Evolutionary conservation across 2,797 vertebrate genomes (phyloP).

Genomic region (Galaxias olidus): DNA sequence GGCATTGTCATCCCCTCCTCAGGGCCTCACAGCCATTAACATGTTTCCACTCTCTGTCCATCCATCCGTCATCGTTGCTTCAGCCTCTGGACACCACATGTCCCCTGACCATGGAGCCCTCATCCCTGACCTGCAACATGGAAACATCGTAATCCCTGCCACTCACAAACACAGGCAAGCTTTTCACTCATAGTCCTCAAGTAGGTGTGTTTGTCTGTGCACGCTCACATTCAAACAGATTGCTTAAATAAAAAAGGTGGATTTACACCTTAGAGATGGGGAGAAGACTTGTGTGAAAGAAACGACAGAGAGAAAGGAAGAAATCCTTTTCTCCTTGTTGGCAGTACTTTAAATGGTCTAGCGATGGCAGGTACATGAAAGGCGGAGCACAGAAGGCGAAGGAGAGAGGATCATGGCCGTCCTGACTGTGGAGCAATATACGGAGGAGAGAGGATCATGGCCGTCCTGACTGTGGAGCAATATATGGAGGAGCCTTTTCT

Average conservation of each 20-base stretch:
- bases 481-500: no score
- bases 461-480: no score
- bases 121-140: conserved; percentile 9
- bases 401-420: no score
- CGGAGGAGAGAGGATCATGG: no score
- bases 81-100: conserved; percentile 9
- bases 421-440: no score
- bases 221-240: neutral
- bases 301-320: neutral
- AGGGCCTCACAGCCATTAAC: conserved; percentile 8
- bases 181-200: neutral
- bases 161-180: conserved; percentile 6
- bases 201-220: neutral
- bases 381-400: no score
- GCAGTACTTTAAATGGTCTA: no score
- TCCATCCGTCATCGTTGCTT: neutral
- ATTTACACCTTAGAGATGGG: no score
- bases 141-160: conserved; percentile 10
- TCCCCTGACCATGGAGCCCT: conserved; percentile 2
- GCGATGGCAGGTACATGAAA: no score
- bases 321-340: no score
- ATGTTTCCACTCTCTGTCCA: neutral
- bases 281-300: no score
- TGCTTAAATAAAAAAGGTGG: no score
- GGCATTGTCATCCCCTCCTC: conserved; percentile 4